These are phyloP conservation scores for Tinamus major DNA, from an alignment of 2,797 vertebrate species.

Conservation along the genomic window DNA sequence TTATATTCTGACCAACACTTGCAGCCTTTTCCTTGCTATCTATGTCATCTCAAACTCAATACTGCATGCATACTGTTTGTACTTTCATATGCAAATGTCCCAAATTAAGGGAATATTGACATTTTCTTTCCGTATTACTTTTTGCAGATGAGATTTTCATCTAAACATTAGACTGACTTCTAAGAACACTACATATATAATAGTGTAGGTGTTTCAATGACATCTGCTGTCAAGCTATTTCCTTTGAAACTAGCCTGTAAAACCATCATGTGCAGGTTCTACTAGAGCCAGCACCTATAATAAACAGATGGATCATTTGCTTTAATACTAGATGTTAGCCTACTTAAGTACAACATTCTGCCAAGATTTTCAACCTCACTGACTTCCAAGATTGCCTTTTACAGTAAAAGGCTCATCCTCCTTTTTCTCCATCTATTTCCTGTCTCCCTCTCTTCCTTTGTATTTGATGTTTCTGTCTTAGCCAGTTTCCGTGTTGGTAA, in stretches of 20 bases:
- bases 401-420: background rate
- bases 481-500: background rate
- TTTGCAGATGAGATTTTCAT: background rate
- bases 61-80: background rate
- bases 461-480: background rate
- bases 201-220: background rate
- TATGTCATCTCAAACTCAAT: background rate
- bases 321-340: background rate
- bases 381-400: background rate
- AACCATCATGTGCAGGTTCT: background rate
- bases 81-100: background rate
- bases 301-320: background rate
- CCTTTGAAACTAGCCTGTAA: background rate
- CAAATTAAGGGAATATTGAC: background rate
- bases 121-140: background rate
- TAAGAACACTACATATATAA: background rate
- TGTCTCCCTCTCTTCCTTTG: rapidly evolving
- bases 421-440: background rate
- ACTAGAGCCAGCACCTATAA: background rate
- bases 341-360: background rate
- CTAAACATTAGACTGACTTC: background rate
- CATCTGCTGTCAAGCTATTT: background rate
- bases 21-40: background rate
- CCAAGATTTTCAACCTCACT: background rate
- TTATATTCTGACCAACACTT: background rate